Percentiles rank a stretch among this genome's conserved stretches.
phyloP scores from a whole-genome alignment of 2,888 invertebrate genomes.

The Melipona bicolor region DNA sequence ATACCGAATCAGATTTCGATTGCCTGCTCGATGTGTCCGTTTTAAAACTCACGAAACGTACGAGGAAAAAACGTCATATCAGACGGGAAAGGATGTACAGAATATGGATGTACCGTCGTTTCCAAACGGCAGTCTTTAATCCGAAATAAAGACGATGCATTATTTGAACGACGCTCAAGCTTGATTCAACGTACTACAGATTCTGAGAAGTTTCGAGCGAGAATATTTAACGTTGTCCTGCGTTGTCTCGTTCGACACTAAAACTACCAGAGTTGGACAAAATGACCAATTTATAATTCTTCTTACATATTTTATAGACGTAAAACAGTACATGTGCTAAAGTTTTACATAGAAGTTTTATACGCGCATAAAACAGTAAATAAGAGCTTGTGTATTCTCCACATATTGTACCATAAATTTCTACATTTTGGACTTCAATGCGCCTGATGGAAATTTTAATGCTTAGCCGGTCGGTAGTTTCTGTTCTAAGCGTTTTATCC shows the following conservation, averaged over 20 bases:
- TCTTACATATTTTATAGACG: too few species aligned
- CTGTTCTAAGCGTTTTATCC: not conserved
- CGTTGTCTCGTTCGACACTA: not conserved
- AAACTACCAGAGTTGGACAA: too few species aligned
- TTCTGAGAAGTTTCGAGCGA: not conserved
- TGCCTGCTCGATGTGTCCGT: not conserved
- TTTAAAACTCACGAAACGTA: not conserved
- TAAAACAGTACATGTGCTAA: too few species aligned
- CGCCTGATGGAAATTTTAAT: too few species aligned
- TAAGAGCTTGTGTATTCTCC: too few species aligned
- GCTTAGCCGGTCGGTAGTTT: too few species aligned
- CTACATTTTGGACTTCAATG: too few species aligned
- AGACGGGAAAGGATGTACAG: not conserved
- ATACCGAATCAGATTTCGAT: not conserved
- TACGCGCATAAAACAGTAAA: too few species aligned
- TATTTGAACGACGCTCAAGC: not conserved
- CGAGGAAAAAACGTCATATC: not conserved
- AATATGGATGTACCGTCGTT: not conserved
- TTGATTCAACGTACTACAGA: not conserved
- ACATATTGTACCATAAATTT: too few species aligned
- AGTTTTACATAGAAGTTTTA: too few species aligned
- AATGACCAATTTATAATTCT: too few species aligned
- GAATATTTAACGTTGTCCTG: constrained; percentile 18
- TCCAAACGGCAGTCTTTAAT: not conserved
- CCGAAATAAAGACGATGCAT: not conserved